Evolutionary conservation across 2,888 invertebrate genomes (phyloP), one percentile per base, ranked within the genome.

Genomic region (Cheilosia impressa): DNA sequence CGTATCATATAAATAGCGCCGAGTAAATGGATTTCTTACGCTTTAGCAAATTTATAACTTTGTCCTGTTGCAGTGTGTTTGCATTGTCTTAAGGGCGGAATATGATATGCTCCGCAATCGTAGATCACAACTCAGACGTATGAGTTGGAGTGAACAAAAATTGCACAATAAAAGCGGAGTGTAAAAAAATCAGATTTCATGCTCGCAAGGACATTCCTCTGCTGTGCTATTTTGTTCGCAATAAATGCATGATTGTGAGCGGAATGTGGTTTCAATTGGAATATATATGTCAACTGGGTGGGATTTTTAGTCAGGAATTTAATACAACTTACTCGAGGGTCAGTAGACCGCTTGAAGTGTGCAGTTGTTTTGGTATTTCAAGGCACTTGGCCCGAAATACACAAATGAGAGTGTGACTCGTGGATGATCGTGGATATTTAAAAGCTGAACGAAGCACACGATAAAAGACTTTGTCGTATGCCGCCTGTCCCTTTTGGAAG

Each of bases 81-180:
- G 58, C 58, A 71, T 66, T 72, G 77, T 71, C 72, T 78, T 71
- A 47, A 22, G 77, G 66, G 71, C 31, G 52, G 45, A 78, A 17
- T 19, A 22, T 22, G 62, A 45, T 66, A 60, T 55, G 53, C 19
- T 66, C 55, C 78, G 31, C 31, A 78, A 66, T 66, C 62, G 78
- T 43, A 78, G 66, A 82, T 72, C 72, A 82, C 78, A 82, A 78
- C 78, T 82, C 34, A 82, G 58, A 78, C 66, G 62, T 78, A 66
- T 60, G 66, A 78, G 52, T 77, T 71, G 77, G 66, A 53, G 47
- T 71, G 62, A 72, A 66, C 45, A 71, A 60, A 71, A 65, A 72
- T 65, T 4, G 19, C n/a, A 15, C 53, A 24, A 27, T 6, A 53
- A 27, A 53, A 13, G 0, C 5, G 24, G 24, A 52, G 5, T 5